Evolutionary conservation across 2,113 vertebrate species (phyloP), one percentile per base, ranked within the genome.

Genomic region (Nesogale talazaci): DNA sequence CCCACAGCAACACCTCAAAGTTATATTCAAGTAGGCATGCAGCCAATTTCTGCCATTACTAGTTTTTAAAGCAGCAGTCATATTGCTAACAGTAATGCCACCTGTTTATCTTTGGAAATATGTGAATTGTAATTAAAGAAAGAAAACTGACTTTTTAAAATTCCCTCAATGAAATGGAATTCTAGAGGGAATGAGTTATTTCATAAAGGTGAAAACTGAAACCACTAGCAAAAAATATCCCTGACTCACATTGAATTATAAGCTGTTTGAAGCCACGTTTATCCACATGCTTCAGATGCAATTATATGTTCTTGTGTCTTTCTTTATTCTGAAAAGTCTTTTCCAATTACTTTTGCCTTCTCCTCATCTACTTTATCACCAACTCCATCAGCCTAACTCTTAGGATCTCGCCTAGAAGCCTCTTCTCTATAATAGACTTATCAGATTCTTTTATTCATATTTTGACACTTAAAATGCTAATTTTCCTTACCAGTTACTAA

Each of bases 281-380:
- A 9, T 16, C 46, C 27, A 7, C 34, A 77, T 9, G 76, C 86
- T 89, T 91, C 67, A 75, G 46, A 80, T 76, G 20, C 34, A 75
- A 36, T 6, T 80, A 69, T 25, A 29, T 3, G 63, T 78, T 15
- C 6, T 7, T 36, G 3, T 88, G 42, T 17, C 12, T 84, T 78
- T 90, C n/a, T 74, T 78, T 40, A 36, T 65, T 90, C 46, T 63
- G 61, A 67, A 31, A 16, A 75, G 93, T 81, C 25, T 92, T 75
- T 29, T 1, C 2, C 5, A 83, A 40, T 89, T 91, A 29, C 17
- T 12, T 86, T 83, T 67, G 5, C 69, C 86, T 76, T 65, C 27
- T 59, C 31, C 36, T 74, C n/a, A 40, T 69, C 14, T 3, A 88
- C 63, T 2, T 15, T 8, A 6, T 1, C 25, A 2, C 14, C 31